Evolutionary conservation across 2,113 vertebrate species (phyloP), one percentile per base, ranked within the genome.

Genomic region (Burhinus oedicnemus): DNA sequence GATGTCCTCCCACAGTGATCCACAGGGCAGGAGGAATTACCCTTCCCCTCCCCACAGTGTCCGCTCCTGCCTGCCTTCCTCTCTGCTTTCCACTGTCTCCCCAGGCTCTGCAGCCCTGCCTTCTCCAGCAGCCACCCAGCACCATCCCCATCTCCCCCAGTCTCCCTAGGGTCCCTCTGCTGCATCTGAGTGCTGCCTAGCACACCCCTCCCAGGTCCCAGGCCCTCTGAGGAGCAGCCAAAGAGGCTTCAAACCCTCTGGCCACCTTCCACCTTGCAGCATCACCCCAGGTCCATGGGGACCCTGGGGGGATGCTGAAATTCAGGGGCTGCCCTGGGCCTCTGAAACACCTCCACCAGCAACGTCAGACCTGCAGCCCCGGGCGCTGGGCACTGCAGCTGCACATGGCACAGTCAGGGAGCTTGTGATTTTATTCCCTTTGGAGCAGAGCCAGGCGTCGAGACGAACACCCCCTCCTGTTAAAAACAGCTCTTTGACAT

Each of bases 401-500:
- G 89, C 61, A 42, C 3, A 0, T 34, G 49, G 42, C 0, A 5
- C 76, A 66, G 45, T 58, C 9, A 0, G n/a, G 42, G 74, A 87
- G 27, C 5, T 51, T 15, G 72, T 71, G 84, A 32, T 72, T 92
- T 95, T 91, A 68, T 47, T 94, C 87, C 79, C 66, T 49, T 83
- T 89, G 86, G 90, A 78, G 64, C 3, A 0, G 58, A 86, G 88
- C 79, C 90, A 96, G 84, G 25, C 19, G 4, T 70, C 0, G 5
- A 86, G 52, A 61, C 0, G 0, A 92, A 71, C 90, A 75, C 61
- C 72, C 55, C 60, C 34, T 64, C 69, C 80, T 69, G 65, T 91
- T 61, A 75, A 91, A 88, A 94, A 79, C 94, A 68, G 44, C 44
- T 72, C 87, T 90, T 87, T 64, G 94, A 75, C 90, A 90, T 80